Conservation (phyloP, 2,113 vertebrate species). For the Chrysochloris asiatica region DNA sequence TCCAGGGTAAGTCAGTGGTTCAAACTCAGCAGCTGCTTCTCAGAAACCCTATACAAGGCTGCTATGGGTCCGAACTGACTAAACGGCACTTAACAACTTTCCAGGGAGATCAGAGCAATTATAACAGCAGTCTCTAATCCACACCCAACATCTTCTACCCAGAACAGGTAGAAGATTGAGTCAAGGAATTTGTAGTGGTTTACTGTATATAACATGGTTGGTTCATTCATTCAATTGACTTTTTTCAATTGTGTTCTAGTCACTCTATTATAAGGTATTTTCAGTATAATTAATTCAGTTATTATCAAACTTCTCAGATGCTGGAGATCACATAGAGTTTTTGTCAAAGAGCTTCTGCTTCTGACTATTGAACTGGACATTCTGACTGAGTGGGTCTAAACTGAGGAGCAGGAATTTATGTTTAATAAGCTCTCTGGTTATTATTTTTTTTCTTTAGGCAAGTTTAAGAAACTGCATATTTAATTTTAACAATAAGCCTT, state of each 20-base stretch:
- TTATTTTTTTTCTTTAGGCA: not conserved
- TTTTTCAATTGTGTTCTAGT: no score
- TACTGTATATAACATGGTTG: not conserved
- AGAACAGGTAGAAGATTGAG: not conserved
- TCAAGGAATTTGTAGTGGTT: not conserved
- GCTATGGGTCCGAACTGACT: no score
- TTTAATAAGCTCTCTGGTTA: not conserved
- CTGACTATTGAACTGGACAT: not conserved
- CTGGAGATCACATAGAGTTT: not conserved
- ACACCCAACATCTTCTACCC: not conserved
- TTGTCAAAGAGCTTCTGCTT: not conserved
- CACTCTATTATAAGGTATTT: not conserved
- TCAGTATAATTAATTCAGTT: not conserved
- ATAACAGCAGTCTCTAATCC: not conserved
- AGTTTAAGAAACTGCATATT: not conserved
- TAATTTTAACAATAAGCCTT: not conserved
- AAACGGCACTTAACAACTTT: no score
- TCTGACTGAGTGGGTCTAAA: not conserved
- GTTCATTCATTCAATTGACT: not conserved
- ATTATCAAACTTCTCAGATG: not conserved
- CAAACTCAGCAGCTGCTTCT: no score
- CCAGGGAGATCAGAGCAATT: constrained; percentile 16
- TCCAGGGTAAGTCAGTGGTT: no score
- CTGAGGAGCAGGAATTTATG: not conserved
- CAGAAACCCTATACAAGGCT: no score